A percentile compares a stretch with the other conserved stretches of the same genome.
These are phyloP conservation scores for Dipodomys spectabilis DNA, from an alignment of 2,113 vertebrate species.

Conservation along the genomic window DNA sequence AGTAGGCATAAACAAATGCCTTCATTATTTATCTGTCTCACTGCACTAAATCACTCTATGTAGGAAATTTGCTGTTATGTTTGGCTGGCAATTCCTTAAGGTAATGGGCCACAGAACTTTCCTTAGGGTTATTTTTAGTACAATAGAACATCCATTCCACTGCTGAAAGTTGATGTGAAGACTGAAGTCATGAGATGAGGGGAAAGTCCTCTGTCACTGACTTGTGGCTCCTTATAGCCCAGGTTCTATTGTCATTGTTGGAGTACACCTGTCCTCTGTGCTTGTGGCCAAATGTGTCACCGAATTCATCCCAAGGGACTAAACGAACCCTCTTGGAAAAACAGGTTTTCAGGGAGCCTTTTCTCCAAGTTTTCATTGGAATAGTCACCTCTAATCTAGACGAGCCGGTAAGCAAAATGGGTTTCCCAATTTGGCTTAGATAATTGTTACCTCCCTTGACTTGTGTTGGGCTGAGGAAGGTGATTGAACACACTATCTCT, in stretches of 20 bases:
- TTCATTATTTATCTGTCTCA: constrained; percentile 66
- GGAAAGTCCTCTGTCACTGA: not conserved
- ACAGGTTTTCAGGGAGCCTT: not conserved
- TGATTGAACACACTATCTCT: not conserved
- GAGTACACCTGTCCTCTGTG: not conserved
- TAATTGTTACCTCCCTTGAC: constrained; percentile 30
- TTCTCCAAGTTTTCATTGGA: not conserved
- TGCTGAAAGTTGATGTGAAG: constrained; percentile 34
- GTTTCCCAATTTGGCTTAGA: constrained; percentile 4
- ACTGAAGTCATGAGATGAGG: not conserved
- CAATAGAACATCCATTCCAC: constrained; percentile 14
- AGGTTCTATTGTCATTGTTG: constrained; percentile 14
- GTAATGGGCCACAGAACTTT: constrained; percentile 53
- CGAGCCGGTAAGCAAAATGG: constrained; percentile 9
- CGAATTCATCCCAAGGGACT: not conserved
- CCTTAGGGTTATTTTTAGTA: constrained; percentile 43
- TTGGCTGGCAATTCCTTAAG: constrained; percentile 58
- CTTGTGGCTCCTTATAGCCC: not conserved
- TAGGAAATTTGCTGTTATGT: constrained; percentile 60
- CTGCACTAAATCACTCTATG: constrained; percentile 29
- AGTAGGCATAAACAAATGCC: constrained; percentile 72
- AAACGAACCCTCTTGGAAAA: not conserved
- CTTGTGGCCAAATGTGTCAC: not conserved
- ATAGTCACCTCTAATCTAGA: not conserved
- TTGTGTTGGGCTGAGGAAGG: constrained; percentile 34